Base-by-base conservation (phyloP, 2,888 invertebrate species). In the Drosophila algonquin region DNA sequence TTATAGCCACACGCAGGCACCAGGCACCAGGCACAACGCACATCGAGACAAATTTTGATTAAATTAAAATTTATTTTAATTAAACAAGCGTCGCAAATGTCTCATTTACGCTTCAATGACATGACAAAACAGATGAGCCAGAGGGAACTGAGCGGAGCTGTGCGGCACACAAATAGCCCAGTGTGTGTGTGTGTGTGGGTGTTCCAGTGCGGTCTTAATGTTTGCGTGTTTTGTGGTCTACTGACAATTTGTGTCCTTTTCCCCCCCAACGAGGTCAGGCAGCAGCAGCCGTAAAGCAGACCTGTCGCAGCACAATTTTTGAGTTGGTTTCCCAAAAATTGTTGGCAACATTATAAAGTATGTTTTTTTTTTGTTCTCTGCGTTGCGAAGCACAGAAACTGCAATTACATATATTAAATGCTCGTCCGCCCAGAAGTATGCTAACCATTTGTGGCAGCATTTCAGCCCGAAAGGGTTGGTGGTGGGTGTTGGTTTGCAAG, bases 61-160 rank as follows among this genome's bases (percentile, higher is more conserved):
- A 87, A 89, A 89, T 89, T 89, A 86, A 85, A 85, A 85, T 85
- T 88, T 85, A 90, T 89, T 90, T 89, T 89, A 87, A 90, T 90
- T 88, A 89, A 89, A 89, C 89, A 90, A 88, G 87, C 89, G 79
- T 77, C 81, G 89, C 81, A 86, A 90, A 90, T 89, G 90, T 90
- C 87, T 90, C 89, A 88, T 82, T 89, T 90, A 89, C 89, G 90
- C 87, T 85, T 85, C 83, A 84, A 82, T 89, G 87, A 79, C 80
- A 79, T 78, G 89, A 88, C 90, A 90, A 44, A 67, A 45, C 73
- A 73, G 68, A 74, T 76, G 73, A 75, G 73, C 69, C 70, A 73
- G 63, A 32, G 40, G 40, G 40, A n/a, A 2, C n/a, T 14, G n/a
- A 40, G 40, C 40, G 7, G 40, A 14, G 40, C n/a, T n/a, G n/a